These are phyloP conservation scores for Trissonchulus latispiculum DNA, from an alignment of 2,888 invertebrate species.

Conservation along the genomic window DNA sequence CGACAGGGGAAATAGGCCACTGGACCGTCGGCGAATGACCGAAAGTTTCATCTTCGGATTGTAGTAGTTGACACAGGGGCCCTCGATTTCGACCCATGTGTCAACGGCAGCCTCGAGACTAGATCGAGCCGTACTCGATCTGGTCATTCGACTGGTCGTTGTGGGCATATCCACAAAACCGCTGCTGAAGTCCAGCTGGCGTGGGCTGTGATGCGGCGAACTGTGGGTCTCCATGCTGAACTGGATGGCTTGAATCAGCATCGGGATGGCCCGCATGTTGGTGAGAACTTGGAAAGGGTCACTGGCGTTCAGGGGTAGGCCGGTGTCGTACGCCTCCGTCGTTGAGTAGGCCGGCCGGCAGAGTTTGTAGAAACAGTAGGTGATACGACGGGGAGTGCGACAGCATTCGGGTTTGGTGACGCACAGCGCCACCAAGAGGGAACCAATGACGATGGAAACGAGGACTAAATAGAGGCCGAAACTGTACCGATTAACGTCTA, in stretches of 20 bases:
- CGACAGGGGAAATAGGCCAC: not conserved
- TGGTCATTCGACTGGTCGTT: not conserved
- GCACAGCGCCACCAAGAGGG: not conserved
- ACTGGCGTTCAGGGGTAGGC: not conserved
- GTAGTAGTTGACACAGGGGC: not conserved
- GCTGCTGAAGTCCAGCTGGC: not conserved
- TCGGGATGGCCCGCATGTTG: not conserved
- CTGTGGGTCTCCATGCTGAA: not conserved
- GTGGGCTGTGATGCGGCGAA: not conserved
- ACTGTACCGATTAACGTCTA: constrained; percentile 11
- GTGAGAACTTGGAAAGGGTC: not conserved
- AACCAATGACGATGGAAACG: not conserved
- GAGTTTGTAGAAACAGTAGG: not conserved
- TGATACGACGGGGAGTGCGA: not conserved
- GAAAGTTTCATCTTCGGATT: not conserved
- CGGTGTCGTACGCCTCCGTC: too few species aligned
- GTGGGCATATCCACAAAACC: not conserved
- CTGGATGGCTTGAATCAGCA: constrained; percentile 8
- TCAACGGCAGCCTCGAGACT: not conserved
- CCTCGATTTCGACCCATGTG: not conserved
- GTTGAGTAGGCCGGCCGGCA: not conserved
- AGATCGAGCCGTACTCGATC: not conserved
- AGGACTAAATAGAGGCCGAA: constrained; percentile 10
- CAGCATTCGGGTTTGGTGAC: constrained; percentile 1
- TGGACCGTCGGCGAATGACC: not conserved